These are phyloP conservation scores for Tethya wilhelma DNA, from an alignment of 37 sponge, comb jelly and placozoan genomes.

Conservation along the genomic window DNA sequence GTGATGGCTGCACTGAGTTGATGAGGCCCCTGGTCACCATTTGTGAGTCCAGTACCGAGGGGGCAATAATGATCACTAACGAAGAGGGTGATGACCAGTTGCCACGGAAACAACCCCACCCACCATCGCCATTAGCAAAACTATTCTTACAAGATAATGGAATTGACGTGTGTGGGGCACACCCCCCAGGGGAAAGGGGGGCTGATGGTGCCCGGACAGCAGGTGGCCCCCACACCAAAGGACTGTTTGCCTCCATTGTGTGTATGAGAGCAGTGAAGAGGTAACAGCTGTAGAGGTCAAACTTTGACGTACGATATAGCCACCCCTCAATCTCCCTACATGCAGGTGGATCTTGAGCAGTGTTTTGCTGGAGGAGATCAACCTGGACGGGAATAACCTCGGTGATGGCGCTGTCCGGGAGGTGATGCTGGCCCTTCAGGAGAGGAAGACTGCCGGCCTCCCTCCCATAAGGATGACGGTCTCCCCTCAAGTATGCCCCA, in stretches of 20 bases:
- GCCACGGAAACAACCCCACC: background rate
- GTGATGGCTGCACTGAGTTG: slow-evolving; percentile 52
- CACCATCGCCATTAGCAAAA: slow-evolving; percentile 40
- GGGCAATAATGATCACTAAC: too few relatives aligned
- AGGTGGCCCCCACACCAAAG: background rate
- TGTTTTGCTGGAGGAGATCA: slow-evolving; percentile 49
- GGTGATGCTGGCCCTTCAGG: slow-evolving; percentile 49
- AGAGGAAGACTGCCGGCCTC: slow-evolving; percentile 65
- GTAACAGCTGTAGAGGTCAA: background rate
- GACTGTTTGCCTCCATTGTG: slow-evolving; percentile 32
- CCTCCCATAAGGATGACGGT: slow-evolving; percentile 37
- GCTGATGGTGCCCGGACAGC: too few relatives aligned
- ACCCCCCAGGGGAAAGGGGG: too few relatives aligned
- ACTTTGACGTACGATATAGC: background rate
- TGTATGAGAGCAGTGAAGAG: slow-evolving; percentile 36
- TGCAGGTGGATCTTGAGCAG: slow-evolving; percentile 52
- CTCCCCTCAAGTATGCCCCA: slow-evolving; percentile 36
- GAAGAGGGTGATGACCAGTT: too few relatives aligned
- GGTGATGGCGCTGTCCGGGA: slow-evolving; percentile 75
- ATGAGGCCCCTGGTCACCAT: slow-evolving; percentile 32
- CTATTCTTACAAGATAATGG: slow-evolving; percentile 62
- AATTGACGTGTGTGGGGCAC: slow-evolving; percentile 38
- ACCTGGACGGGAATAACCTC: slow-evolving; percentile 62
- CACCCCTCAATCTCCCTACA: background rate
- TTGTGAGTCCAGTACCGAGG: slow-evolving; percentile 20